A percentile compares a stretch with the other conserved stretches of the same genome.
phyloP scores from a whole-genome alignment of 2,113 vertebrate species.

The Microcebus lehilahytsara region DNA sequence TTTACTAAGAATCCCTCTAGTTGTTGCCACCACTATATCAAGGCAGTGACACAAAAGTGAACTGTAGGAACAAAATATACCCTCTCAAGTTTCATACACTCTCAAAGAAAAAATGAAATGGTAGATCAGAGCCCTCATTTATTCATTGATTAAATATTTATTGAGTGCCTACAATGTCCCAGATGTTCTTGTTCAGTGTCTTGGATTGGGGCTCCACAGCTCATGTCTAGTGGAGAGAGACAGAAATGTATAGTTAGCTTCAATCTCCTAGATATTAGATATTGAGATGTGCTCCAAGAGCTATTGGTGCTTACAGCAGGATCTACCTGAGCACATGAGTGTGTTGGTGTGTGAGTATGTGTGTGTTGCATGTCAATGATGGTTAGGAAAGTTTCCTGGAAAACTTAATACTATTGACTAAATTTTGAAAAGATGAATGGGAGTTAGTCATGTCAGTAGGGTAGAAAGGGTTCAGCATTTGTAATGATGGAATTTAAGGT shows the following conservation, averaged over 20 bases:
- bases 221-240: not conserved
- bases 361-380: not conserved
- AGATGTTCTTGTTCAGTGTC: not conserved
- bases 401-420: not conserved
- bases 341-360: not conserved
- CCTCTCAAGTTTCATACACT: not conserved
- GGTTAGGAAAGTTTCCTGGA: not conserved
- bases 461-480: not conserved
- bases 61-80: not conserved
- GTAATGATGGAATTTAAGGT: not conserved
- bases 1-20: not conserved
- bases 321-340: not conserved
- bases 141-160: not conserved
- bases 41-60: not conserved
- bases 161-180: not conserved
- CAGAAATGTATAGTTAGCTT: not conserved
- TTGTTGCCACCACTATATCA: not conserved
- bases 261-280: not conserved
- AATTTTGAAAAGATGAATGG: not conserved
- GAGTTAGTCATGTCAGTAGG: not conserved
- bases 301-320: not conserved
- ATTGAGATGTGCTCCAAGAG: not conserved
- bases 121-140: not conserved
- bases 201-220: not conserved
- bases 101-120: not conserved